Evolutionary conservation across 53 echinoderm and acorn worm genomes (phyloP), one percentile per base, ranked within the genome.

Genomic region (Holothuria leucospilota): DNA sequence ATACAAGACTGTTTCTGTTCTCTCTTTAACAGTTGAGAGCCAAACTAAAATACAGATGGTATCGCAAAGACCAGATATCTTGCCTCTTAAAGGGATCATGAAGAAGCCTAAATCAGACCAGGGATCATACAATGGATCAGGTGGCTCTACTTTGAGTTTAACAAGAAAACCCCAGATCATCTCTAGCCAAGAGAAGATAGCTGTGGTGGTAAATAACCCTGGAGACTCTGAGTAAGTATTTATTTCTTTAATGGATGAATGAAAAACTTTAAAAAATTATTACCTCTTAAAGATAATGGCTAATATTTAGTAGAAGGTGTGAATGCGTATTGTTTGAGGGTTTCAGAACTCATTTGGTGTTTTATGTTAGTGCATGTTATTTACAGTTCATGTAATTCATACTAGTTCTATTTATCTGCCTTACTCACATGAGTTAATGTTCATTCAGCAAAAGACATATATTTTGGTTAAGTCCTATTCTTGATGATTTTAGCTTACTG

Each of bases 61-160:
- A 62, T 96, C 96, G 1, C 92, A 93, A 69, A 90, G 96, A 29
- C 96, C 96, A 8, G 96, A 96, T 87, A 92, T 96, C 85, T 91
- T 96, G 20, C 96, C 96, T 5, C 68, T 96, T 34, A 94, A 94
- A 77, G 96, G 96, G 46, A 96, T 96, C 86, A 96, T 96, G 96
- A 96, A 96, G 91, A 94, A 92, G 2, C 94, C 95, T 0, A 91
- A 89, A 61, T 87, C 89, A 21, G 93, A 93, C 72, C 88, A 90
- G 40, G 95, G 95, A 16, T 92, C 90, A 16, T 91, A 87, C 51
- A 87, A 85, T 12, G 91, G 91, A 38, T 89, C 93, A 20, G 91
- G 91, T 26, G 91, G 91, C 34, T 93, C 93, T 38, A 93, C 83
- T 49, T 75, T 87, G 62, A 95, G 95, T 78, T 82, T 96, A 87